phyloP scores from a whole-genome alignment of 2,113 vertebrate species.

The Nettapus auritus region DNA sequence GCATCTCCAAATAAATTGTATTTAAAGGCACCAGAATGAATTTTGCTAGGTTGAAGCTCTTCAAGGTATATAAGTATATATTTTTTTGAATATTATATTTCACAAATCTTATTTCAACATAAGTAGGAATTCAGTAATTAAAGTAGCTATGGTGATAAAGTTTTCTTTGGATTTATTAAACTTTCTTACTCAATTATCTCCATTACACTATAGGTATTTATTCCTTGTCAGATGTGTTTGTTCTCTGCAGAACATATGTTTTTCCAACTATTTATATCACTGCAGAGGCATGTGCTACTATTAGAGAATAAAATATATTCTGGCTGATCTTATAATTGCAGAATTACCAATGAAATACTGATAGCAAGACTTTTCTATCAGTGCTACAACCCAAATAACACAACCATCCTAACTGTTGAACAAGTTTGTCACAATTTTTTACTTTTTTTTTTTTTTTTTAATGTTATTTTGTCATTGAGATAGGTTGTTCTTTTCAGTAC shows the following conservation, averaged over 20 bases:
- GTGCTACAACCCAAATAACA: neutral
- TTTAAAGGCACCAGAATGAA: constrained; percentile 25
- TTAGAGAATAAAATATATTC: neutral
- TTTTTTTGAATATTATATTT: neutral
- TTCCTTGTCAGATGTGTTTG: neutral
- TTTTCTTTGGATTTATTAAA: neutral
- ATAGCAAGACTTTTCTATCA: neutral
- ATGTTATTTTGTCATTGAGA: neutral
- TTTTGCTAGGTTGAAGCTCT: neutral
- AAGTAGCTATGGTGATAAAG: neutral
- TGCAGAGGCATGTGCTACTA: neutral
- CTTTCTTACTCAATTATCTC: neutral
- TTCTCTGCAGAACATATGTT: neutral
- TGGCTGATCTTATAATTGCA: neutral
- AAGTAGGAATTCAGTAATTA: neutral
- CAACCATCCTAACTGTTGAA: neutral
- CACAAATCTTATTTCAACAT: neutral
- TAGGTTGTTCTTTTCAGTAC: neutral
- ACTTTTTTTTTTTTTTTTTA: neutral
- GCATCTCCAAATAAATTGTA: constrained; percentile 2
- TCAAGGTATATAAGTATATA: neutral
- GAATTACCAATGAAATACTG: neutral
- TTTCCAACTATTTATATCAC: neutral
- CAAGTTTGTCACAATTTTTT: neutral
- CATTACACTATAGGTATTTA: neutral